A percentile compares a stretch with the other conserved stretches of the same genome.
phyloP scores from a whole-genome alignment of 2,888 invertebrate genomes.

The Matsumyia berberina region DNA sequence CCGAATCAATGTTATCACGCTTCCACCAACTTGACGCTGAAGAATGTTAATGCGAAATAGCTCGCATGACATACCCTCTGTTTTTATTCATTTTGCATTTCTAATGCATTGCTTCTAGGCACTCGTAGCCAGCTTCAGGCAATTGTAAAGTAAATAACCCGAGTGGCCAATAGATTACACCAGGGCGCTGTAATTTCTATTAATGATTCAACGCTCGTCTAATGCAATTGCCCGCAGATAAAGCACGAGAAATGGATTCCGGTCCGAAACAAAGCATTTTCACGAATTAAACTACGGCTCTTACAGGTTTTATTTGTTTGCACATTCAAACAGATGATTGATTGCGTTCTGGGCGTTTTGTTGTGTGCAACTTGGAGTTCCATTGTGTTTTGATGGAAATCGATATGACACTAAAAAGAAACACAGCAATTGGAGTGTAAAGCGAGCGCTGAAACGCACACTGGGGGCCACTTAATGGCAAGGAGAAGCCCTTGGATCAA shows the following conservation, averaged over 20 bases:
- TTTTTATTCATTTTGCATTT: slow-evolving; percentile 13
- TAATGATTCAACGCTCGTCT: slow-evolving; percentile 18
- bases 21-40: background rate
- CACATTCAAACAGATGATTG: slow-evolving; percentile 20
- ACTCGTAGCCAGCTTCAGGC: background rate
- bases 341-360: slow-evolving; percentile 7
- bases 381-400: slow-evolving; percentile 32
- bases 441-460: background rate
- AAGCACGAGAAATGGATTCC: slow-evolving; percentile 1
- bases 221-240: slow-evolving; percentile 13
- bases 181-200: slow-evolving; percentile 8
- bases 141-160: slow-evolving; percentile 12
- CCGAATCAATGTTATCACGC: background rate
- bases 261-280: slow-evolving; percentile 9
- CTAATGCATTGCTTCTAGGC: slow-evolving; percentile 1
- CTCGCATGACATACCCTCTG: slow-evolving; percentile 3
- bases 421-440: slow-evolving; percentile 8
- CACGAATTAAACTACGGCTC: background rate
- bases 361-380: background rate
- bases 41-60: background rate
- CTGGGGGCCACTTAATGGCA: slow-evolving; percentile 10
- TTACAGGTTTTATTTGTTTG: slow-evolving; percentile 24
- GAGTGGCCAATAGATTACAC: slow-evolving; percentile 9
- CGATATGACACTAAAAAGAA: slow-evolving; percentile 1
- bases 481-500: slow-evolving; percentile 19